Evolutionary conservation across 2,113 vertebrate genomes (phyloP), one percentile per base, ranked within the genome.

Genomic region (Syrrhaptes paradoxus): DNA sequence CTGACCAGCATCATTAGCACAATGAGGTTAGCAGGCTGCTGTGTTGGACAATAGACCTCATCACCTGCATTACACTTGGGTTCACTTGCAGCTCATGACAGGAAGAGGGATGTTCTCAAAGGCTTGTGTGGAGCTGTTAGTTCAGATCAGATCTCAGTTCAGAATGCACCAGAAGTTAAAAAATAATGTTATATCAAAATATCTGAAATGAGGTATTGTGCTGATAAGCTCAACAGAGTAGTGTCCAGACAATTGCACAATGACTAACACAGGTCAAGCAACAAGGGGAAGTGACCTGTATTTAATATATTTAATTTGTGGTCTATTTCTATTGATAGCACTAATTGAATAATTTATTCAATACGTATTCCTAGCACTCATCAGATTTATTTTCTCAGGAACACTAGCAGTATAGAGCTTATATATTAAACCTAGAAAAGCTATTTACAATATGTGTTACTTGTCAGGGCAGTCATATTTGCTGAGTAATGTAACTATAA

Each of bases 251-350:
- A 91, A 85, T 16, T 66, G 29, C 34, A 31, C 76, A 59, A 34
- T 80, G 38, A 83, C 32, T 54, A 85, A 72, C 62, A 26, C 63
- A 87, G 70, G 91, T 90, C 71, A 94, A 93, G 68, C 55, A 90
- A 38, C 74, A 70, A 70, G 26, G 72, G 87, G 51, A 94, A 96
- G 93, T 72, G 7, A 70, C 59, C 59, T 71, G 10, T 48, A 66
- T 77, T 93, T 87, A 93, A 78, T 59, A 74, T 59, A 95, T 54
- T 28, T 71, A 88, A 90, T 90, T 93, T 85, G 63, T 66, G 36
- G 58, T 88, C n/a, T n/a, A n/a, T n/a, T n/a, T n/a, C n/a, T 82
- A 91, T 71, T 65, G 63, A 79, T 71, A 93, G 46, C 19, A 51
- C 34, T 71, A 59, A 74, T 10, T 2, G 7, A 85, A 62, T 90